Conservation (phyloP, 2,888 invertebrate species). For the Lasius fuliginosus region DNA sequence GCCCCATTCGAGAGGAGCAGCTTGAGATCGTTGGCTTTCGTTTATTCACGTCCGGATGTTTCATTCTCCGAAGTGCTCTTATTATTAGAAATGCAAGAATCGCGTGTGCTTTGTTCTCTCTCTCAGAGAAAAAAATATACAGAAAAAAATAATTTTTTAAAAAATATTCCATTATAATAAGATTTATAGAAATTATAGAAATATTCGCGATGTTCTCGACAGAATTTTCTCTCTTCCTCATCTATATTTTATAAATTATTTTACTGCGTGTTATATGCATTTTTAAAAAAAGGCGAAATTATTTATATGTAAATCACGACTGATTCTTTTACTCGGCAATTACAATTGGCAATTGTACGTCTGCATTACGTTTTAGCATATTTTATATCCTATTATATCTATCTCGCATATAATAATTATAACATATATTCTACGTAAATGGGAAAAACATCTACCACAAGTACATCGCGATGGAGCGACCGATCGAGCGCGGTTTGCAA, state of each 20-base stretch:
- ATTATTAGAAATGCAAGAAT: conserved; percentile 30
- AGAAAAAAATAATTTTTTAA: background rate
- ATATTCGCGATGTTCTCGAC: background rate
- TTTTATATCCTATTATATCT: conserved; percentile 1
- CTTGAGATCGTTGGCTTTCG: conserved; percentile 53
- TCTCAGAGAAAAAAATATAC: background rate
- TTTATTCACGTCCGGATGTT: conserved; percentile 44
- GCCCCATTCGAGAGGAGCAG: conserved; percentile 47
- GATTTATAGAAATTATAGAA: background rate
- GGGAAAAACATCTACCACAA: conserved; percentile 32
- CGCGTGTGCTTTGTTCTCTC: background rate
- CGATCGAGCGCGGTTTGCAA: conserved; percentile 20
- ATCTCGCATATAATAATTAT: conserved; percentile 22
- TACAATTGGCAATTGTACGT: background rate
- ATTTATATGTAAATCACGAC: background rate
- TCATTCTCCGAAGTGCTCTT: conserved; percentile 37
- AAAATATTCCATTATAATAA: background rate
- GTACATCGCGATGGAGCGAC: background rate
- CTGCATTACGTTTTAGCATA: background rate
- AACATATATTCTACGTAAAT: background rate
- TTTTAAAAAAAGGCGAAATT: background rate
- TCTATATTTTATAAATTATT: background rate
- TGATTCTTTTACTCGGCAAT: background rate
- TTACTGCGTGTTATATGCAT: background rate
- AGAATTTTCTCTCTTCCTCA: background rate